A percentile compares a stretch with the other conserved stretches of the same genome.
Conservation (phyloP, 1,140 invertebrate species). For the Chironomus tepperi region DNA sequence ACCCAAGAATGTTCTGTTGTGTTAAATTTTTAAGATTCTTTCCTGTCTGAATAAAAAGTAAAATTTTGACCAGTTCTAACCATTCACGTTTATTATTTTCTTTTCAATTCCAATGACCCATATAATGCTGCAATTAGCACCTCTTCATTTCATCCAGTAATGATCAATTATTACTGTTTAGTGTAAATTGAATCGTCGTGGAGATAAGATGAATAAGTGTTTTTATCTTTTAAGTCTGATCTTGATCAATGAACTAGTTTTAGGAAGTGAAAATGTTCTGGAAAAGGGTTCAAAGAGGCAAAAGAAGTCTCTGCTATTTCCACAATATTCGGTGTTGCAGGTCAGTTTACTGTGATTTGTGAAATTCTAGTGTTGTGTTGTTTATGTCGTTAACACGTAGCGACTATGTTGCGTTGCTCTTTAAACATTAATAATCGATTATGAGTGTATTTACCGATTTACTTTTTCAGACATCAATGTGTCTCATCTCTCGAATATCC, state of each 20-base stretch:
- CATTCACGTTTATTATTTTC: background rate
- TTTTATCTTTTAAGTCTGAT: background rate
- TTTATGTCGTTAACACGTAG: no score
- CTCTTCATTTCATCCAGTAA: background rate
- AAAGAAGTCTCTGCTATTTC: background rate
- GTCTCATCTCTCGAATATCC: background rate
- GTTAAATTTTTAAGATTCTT: background rate
- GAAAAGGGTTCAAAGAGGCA: background rate
- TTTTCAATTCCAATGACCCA: background rate
- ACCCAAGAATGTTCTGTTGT: background rate
- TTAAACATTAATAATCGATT: no score
- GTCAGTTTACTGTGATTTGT: no score
- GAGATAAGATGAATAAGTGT: background rate
- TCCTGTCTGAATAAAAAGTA: background rate
- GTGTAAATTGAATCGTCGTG: background rate
- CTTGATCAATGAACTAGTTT: background rate
- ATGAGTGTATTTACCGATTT: no score
- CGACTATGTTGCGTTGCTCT: no score
- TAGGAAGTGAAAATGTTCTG: background rate
- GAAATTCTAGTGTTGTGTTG: no score
- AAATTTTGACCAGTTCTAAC: background rate
- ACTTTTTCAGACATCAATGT: constrained; percentile 7
- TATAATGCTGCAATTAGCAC: background rate
- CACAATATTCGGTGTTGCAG: background rate
- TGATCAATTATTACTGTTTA: background rate